A percentile compares a stretch with the other conserved stretches of the same genome.
phyloP scores from a whole-genome alignment of 2,797 vertebrate species.

The Spinibarbus caldwelli region DNA sequence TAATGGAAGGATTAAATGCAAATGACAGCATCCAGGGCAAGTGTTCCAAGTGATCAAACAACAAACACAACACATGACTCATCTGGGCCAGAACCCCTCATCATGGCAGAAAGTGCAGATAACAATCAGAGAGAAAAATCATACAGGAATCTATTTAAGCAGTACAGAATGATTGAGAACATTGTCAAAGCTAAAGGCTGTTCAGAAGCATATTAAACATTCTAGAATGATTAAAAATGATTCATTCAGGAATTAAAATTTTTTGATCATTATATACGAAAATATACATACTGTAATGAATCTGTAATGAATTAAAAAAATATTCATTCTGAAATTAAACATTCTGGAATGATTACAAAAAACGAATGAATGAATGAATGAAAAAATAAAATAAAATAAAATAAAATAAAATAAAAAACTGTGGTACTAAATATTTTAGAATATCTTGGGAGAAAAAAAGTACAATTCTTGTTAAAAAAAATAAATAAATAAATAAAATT shows the following conservation, averaged over 20 bases:
- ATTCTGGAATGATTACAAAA: no score
- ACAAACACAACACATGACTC: conserved; percentile 23
- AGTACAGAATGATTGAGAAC: background rate
- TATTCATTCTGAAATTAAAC: background rate
- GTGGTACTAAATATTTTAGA: no score
- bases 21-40: conserved; percentile 33
- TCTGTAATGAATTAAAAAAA: no score
- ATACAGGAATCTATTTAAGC: background rate
- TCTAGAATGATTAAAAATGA: background rate
- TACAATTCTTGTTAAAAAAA: background rate
- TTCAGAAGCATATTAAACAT: background rate
- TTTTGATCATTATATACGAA: background rate
- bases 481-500: no score
- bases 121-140: background rate
- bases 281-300: no score
- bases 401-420: no score
- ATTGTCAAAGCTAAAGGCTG: background rate
- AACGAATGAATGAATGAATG: no score
- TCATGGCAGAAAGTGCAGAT: background rate
- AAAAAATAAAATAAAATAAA: no score
- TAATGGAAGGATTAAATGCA: conserved; percentile 44
- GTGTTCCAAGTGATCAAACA: conserved; percentile 37
- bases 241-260: background rate
- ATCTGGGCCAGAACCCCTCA: conserved; percentile 2
- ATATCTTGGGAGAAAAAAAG: background rate